These are phyloP conservation scores for Rhombomys opimus DNA, from an alignment of 2,113 vertebrate genomes.

Conservation along the genomic window DNA sequence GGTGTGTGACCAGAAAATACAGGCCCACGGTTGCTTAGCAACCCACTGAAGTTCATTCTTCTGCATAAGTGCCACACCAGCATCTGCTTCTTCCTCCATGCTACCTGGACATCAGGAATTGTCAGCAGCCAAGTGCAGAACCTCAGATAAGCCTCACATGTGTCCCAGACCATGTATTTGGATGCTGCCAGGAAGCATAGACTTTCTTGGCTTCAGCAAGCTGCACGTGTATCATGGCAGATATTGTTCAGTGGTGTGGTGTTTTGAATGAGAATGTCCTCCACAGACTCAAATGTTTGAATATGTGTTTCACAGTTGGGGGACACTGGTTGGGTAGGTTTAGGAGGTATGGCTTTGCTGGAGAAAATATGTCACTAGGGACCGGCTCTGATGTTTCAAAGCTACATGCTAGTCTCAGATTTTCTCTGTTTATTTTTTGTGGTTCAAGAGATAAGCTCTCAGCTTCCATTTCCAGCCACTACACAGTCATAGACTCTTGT, in stretches of 20 bases:
- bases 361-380: not conserved
- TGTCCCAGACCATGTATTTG: not conserved
- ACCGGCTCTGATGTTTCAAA: not conserved
- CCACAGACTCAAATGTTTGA: not conserved
- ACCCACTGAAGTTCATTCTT: not conserved
- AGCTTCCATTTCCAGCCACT: not conserved
- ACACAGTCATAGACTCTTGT: not conserved
- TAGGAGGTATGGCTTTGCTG: not conserved
- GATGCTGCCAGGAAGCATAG: not conserved
- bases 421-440: not conserved
- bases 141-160: not conserved
- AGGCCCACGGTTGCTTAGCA: not conserved
- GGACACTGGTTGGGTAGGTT: not conserved
- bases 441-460: not conserved
- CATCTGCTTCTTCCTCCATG: not conserved
- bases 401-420: not conserved
- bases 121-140: not conserved
- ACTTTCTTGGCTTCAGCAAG: not conserved
- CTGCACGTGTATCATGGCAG: not conserved
- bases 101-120: not conserved
- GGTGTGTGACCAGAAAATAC: not conserved
- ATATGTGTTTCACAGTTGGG: no score
- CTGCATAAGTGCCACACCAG: fast-evolving
- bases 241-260: not conserved
- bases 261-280: not conserved